phyloP scores from a whole-genome alignment of 2,113 vertebrate species.

The Hemiprocne comata region DNA sequence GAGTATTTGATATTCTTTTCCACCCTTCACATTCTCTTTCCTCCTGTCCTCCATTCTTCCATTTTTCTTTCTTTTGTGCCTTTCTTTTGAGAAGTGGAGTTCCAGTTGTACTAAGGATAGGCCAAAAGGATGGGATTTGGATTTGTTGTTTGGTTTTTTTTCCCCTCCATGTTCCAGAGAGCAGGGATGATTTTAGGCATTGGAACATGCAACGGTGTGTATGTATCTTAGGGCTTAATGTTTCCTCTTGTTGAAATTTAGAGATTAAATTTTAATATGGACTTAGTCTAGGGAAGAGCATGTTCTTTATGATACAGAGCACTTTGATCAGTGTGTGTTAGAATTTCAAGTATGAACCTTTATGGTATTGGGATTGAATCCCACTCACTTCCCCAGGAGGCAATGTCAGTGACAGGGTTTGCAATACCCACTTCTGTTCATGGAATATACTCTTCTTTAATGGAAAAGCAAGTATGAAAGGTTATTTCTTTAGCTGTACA shows the following conservation, averaged over 20 bases:
- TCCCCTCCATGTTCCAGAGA: background rate
- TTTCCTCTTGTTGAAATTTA: background rate
- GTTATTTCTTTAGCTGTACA: background rate
- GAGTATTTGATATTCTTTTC: background rate
- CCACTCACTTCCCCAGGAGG: background rate
- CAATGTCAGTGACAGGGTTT: background rate
- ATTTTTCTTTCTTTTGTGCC: background rate
- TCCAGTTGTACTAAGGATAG: background rate
- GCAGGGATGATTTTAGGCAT: background rate
- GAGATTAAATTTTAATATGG: background rate
- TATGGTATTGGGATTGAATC: background rate
- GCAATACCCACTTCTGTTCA: background rate
- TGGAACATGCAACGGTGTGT: background rate
- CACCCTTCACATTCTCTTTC: background rate
- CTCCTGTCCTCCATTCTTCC: background rate
- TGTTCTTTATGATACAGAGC: background rate
- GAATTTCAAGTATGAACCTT: background rate
- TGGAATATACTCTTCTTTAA: background rate
- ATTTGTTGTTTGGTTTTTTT: background rate
- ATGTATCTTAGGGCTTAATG: background rate
- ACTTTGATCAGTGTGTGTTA: background rate
- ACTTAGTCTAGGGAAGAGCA: background rate
- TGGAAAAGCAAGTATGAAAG: background rate
- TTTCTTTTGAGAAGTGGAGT: background rate
- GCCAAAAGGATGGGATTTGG: background rate